Conservation (phyloP, 1,140 invertebrate genomes). For the Lepidurus arcticus region DNA sequence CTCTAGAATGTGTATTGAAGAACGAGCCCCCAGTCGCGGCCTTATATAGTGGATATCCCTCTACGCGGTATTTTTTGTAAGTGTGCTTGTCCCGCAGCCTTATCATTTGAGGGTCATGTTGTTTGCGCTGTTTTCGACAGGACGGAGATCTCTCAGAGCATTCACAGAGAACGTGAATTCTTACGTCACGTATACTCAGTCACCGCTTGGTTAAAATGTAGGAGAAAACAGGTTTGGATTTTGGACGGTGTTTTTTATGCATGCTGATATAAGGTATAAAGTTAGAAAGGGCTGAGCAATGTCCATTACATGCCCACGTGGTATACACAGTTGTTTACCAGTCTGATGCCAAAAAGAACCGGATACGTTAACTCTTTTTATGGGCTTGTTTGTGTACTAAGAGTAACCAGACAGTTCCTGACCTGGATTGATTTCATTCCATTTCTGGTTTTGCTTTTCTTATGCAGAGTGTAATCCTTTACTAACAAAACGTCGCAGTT, state of each 20-base stretch:
- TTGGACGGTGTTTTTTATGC: not conserved
- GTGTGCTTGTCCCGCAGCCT: not conserved
- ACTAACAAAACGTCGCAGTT: not conserved
- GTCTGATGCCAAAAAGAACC: not conserved
- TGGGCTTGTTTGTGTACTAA: slow-evolving; percentile 9
- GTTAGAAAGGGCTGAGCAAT: not conserved
- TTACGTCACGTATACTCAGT: not conserved
- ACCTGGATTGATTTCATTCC: not conserved
- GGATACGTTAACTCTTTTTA: not conserved
- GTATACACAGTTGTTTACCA: slow-evolving; percentile 2
- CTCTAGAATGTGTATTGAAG: not conserved
- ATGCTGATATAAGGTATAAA: not conserved
- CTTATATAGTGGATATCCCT: slow-evolving; percentile 5
- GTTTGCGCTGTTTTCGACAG: slow-evolving; percentile 9
- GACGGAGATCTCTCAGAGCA: not conserved
- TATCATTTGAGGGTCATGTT: slow-evolving; percentile 19
- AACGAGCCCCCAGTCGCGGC: not conserved
- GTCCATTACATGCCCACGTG: not conserved
- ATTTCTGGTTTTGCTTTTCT: not conserved
- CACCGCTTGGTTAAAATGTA: not conserved
- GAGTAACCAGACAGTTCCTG: slow-evolving; percentile 7
- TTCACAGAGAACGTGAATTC: not conserved
- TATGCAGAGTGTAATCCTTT: not conserved
- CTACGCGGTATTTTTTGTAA: not conserved
- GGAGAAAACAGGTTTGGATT: not conserved